Base-by-base conservation (phyloP, 2,888 invertebrate genomes). In the Cheilosia vulpina region DNA sequence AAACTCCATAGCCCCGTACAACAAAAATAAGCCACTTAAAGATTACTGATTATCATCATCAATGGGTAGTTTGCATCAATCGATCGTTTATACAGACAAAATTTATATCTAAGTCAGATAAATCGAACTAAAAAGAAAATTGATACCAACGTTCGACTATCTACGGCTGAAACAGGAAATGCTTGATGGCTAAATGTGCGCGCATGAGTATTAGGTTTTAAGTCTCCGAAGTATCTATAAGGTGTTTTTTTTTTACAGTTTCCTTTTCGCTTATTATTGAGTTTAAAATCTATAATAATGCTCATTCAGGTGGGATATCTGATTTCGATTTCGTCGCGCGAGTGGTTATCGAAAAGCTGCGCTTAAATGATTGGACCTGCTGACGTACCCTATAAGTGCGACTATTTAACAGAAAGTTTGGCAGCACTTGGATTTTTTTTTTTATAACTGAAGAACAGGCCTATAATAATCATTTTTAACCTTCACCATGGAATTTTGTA, bases 31-130 rank as follows among this genome's bases (percentile, higher is more conserved):
- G 63, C 75, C 68, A 68, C 75, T 81, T 76, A 69, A 69, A 77
- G 71, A 82, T 62, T 62, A 77, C 77, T 77, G 77, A 82, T 83
- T 78, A 78, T 69, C 63, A 78, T 78, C 78, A 34, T 78, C 72
- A 43, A 43, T 63, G 53, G 13, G 71, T 66, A 65, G 82, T 77
- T 71, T 76, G 71, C 71, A 65, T 82, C 77, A 77, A 77, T 72
- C 65, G 66, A 78, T 83, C 76, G 78, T 66, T 72, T 78, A 60
- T 57, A 55, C n/a, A 34, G 43, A 72, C 53, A 62, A 78, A 72
- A 72, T 60, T 60, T 66, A 77, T 82, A 77, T 82, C 55, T 80
- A 47, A 73, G 66, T 53, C 73, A 79, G 65, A 72, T 58, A 73
- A 73, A 79, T 79, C 52, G 73, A 52, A 38, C 73, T 73, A 4